Evolutionary conservation across 2,113 vertebrate genomes (phyloP), one percentile per base, ranked within the genome.

Genomic region (Bungarus multicinctus): DNA sequence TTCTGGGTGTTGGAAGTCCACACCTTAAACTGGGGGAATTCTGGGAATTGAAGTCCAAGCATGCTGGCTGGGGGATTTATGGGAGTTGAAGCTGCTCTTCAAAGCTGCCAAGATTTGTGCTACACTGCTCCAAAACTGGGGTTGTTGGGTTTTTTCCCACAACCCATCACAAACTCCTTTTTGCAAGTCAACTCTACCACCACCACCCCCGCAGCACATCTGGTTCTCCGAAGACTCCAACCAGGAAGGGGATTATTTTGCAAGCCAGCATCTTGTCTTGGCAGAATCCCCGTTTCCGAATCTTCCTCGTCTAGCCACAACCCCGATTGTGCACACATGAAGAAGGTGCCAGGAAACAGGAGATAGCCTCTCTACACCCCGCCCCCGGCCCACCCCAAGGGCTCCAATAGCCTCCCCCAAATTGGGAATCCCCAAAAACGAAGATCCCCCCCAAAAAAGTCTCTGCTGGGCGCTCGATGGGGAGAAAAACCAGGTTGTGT

Each of bases 301-400:
- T 34, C 5, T 74, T 30, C 27, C 60, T 64, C 27, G 3, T 12
- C 3, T 4, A 23, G 58, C 3, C 1, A 64, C 60, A 30, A 30
- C 30, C 60, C 10, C 1, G 3, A 12, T 2, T 64, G 10, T 5
- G 16, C n/a, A 2, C 4, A 18, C 12, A 34, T 1, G 14, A 7
- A 69, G 12, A 16, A 74, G 16, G 69, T 20, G n/a, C 69, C 14
- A 6, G n/a, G 16, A 18, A 20, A 74, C n/a, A 6, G n/a, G 7
- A 34, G n/a, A 39, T 11, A 7, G 6, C 47, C 47, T 8, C 47
- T 8, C 47, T 47, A 7, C 47, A 27, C 11, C 8, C 58, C 60
- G 0, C 60, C 11, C 8, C 58, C 60, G 0, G 0, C 27, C 23
- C 25, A 1, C 11, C 11, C 58, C 30, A n/a, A n/a, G 2, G 2